A percentile compares a stretch with the other conserved stretches of the same genome.
These are phyloP conservation scores for Heterodera schachtii DNA, from an alignment of 1,140 invertebrate species.

Conservation along the genomic window DNA sequence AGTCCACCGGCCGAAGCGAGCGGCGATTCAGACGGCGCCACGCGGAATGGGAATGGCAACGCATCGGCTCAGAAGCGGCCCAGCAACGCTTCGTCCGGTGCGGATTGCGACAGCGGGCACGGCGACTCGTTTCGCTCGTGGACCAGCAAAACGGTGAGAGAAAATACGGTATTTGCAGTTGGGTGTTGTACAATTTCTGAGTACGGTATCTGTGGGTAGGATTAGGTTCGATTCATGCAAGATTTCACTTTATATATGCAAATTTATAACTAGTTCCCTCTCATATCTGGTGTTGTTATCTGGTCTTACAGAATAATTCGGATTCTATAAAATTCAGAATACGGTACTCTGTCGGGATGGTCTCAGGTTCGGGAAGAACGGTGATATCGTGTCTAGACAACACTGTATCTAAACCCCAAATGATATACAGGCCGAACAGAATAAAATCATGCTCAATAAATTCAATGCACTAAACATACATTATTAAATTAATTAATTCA, in stretches of 20 bases:
- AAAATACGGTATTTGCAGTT: not conserved
- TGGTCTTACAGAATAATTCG: too few relatives aligned
- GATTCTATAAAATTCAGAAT: too few relatives aligned
- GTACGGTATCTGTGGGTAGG: not conserved
- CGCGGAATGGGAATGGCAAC: not conserved
- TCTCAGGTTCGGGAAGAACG: too few relatives aligned
- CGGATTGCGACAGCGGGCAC: constrained; percentile 35
- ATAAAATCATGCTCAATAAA: not conserved
- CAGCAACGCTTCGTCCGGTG: constrained; percentile 35
- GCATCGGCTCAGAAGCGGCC: constrained; percentile 18
- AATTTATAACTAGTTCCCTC: too few relatives aligned
- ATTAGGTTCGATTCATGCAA: not conserved
- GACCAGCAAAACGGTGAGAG: not conserved
- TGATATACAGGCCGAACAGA: not conserved
- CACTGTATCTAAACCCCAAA: too few relatives aligned
- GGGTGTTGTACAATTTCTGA: too few relatives aligned
- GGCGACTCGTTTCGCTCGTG: constrained; percentile 36
- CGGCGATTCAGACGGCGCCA: not conserved
- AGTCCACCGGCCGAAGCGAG: not conserved
- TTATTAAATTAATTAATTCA: not conserved
- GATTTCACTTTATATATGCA: too few relatives aligned
- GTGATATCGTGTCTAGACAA: too few relatives aligned
- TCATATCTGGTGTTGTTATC: too few relatives aligned
- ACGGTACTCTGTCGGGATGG: too few relatives aligned
- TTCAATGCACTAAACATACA: too few relatives aligned